Conservation (phyloP, 2,888 invertebrate genomes). For the Caenorhabditis doughertyi region DNA sequence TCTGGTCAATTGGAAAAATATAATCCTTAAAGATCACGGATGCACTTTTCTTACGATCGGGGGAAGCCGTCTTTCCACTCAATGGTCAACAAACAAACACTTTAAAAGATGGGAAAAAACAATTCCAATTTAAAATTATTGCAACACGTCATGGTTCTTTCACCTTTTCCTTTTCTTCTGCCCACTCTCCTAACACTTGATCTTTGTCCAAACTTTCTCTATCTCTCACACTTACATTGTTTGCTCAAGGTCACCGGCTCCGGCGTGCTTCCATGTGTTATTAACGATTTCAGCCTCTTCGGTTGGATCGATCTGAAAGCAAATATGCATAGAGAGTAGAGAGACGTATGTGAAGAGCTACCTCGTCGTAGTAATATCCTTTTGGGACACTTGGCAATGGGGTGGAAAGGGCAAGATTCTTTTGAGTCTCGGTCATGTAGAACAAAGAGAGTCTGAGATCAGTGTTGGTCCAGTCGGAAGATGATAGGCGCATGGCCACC, state of each 20-base stretch:
- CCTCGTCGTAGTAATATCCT: conserved; percentile 70
- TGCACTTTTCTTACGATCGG: conserved; percentile 4
- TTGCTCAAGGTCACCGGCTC: conserved; percentile 71
- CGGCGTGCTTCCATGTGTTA: conserved; percentile 70
- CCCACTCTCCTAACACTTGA: conserved; percentile 1
- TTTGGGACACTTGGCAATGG: conserved; percentile 54
- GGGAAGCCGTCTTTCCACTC: background rate
- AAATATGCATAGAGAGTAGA: background rate
- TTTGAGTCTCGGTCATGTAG: conserved; percentile 69
- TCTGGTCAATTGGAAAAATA: background rate
- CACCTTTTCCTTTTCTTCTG: background rate
- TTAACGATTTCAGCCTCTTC: conserved; percentile 70
- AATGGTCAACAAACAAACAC: conserved; percentile 28
- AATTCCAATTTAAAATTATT: conserved; percentile 1
- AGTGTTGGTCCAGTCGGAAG: conserved; percentile 34
- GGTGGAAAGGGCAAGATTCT: conserved; percentile 42
- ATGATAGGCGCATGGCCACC: conserved; percentile 55
- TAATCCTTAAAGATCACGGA: conserved; percentile 25
- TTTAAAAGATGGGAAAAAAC: background rate
- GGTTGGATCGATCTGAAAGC: conserved; percentile 62
- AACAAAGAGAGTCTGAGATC: conserved; percentile 70
- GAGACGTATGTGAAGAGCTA: background rate
- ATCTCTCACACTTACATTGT: conserved; percentile 58
- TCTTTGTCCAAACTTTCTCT: conserved; percentile 17
- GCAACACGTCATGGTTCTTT: conserved; percentile 22